Evolutionary conservation across 2,888 invertebrate species (phyloP).

Genomic region (Mermis nigrescens): DNA sequence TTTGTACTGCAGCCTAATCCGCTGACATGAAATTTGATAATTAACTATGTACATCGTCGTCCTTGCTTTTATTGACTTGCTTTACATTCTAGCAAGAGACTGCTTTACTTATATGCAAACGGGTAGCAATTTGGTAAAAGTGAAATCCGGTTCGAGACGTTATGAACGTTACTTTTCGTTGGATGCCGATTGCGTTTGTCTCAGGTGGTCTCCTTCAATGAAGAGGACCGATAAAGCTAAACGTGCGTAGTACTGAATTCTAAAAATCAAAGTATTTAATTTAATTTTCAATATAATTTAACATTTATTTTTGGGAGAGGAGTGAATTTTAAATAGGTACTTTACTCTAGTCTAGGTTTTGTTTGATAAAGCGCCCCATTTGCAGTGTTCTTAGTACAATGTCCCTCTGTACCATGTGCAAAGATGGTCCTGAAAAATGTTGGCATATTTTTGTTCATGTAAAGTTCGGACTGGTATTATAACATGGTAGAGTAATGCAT

Average conservation of each 20-base stretch:
- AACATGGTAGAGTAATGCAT: neutral
- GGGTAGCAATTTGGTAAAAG: constrained; percentile 42
- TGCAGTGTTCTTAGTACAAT: too few relatives aligned
- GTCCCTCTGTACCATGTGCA: too few relatives aligned
- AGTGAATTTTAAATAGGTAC: too few relatives aligned
- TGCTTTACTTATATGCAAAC: constrained; percentile 42
- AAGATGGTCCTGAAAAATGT: too few relatives aligned
- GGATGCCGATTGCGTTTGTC: constrained; percentile 39
- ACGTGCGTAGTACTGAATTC: constrained; percentile 33
- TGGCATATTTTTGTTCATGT: too few relatives aligned
- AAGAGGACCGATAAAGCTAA: constrained; percentile 43
- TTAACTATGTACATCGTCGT: neutral
- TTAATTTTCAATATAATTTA: too few relatives aligned
- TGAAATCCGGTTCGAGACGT: constrained; percentile 41
- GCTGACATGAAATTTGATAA: neutral
- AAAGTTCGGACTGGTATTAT: neutral
- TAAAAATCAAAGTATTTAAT: too few relatives aligned
- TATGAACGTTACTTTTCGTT: constrained; percentile 42
- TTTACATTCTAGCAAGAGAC: constrained; percentile 38
- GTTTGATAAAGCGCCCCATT: too few relatives aligned
- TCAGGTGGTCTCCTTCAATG: constrained; percentile 43
- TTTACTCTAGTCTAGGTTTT: too few relatives aligned
- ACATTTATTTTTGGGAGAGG: neutral
- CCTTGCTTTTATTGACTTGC: neutral
- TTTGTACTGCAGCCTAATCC: too few relatives aligned